Evolutionary conservation across 1,140 invertebrate species (phyloP).

Genomic region (Dinothrombium tinctorium): DNA sequence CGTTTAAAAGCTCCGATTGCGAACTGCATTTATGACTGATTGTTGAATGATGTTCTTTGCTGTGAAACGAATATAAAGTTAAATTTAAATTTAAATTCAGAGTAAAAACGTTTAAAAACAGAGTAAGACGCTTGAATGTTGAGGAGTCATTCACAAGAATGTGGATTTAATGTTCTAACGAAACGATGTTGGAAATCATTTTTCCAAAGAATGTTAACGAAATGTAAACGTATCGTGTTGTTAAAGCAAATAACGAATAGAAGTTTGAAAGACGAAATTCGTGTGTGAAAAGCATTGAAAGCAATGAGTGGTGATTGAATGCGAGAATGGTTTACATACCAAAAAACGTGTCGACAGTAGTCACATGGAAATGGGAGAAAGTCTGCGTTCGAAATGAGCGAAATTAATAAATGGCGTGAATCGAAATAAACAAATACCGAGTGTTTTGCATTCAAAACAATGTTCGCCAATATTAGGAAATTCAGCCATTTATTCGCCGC

Average conservation of each 20-base stretch:
- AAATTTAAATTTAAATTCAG: background rate
- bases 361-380: conserved; percentile 6
- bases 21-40: conserved; percentile 6
- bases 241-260: no score
- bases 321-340: background rate
- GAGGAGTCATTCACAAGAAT: no score
- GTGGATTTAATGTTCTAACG: no score
- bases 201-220: no score
- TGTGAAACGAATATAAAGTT: background rate
- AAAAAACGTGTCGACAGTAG: conserved; percentile 4
- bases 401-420: background rate
- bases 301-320: background rate
- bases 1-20: background rate
- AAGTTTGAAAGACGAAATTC: no score
- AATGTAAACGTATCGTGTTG: no score
- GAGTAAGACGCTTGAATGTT: no score
- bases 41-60: conserved; percentile 4
- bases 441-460: conserved; percentile 1
- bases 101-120: no score
- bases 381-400: conserved; percentile 2
- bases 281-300: background rate
- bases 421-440: conserved; percentile 5
- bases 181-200: no score
- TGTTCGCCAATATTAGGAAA: conserved; percentile 8
- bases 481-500: conserved; percentile 24